Percentiles rank a stretch among this genome's conserved stretches.
Evolutionary conservation across 2,888 invertebrate species (phyloP).

Genomic region (Sphecodes monilicornis): DNA sequence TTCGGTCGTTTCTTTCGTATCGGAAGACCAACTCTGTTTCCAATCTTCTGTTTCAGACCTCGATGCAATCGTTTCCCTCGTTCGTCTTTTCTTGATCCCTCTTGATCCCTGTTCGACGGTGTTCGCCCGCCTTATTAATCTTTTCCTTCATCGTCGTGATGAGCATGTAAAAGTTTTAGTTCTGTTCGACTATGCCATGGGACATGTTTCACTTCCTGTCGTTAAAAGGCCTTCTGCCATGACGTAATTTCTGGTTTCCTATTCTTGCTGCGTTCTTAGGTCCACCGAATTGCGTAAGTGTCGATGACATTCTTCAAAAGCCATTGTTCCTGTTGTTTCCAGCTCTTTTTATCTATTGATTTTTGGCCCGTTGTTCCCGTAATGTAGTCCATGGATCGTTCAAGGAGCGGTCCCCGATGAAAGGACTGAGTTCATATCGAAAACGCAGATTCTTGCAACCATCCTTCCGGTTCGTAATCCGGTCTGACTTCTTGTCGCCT

Average conservation of each 20-base stretch:
- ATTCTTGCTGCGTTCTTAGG: neutral
- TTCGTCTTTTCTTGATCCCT: neutral
- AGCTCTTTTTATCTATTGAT: neutral
- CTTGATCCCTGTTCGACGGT: neutral
- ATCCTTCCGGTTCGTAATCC: constrained; percentile 37
- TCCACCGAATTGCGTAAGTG: constrained; percentile 15
- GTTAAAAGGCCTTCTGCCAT: constrained; percentile 25
- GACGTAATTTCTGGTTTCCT: constrained; percentile 36
- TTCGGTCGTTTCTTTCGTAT: neutral
- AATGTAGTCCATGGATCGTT: neutral
- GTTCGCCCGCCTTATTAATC: neutral
- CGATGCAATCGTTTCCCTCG: neutral
- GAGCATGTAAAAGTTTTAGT: constrained; percentile 13
- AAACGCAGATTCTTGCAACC: constrained; percentile 17
- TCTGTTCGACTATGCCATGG: neutral
- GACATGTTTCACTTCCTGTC: constrained; percentile 39
- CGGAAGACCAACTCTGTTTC: constrained; percentile 20
- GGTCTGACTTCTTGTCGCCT: constrained; percentile 26
- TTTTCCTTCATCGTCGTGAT: neutral
- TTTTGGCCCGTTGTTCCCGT: neutral
- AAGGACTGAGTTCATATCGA: neutral
- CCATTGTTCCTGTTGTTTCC: constrained; percentile 24
- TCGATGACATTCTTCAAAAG: constrained; percentile 10
- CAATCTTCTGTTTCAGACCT: constrained; percentile 13
- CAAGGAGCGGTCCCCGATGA: neutral